A percentile compares a stretch with the other conserved stretches of the same genome.
Conservation (phyloP, 2,888 invertebrate species). For the Busseola fusca region DNA sequence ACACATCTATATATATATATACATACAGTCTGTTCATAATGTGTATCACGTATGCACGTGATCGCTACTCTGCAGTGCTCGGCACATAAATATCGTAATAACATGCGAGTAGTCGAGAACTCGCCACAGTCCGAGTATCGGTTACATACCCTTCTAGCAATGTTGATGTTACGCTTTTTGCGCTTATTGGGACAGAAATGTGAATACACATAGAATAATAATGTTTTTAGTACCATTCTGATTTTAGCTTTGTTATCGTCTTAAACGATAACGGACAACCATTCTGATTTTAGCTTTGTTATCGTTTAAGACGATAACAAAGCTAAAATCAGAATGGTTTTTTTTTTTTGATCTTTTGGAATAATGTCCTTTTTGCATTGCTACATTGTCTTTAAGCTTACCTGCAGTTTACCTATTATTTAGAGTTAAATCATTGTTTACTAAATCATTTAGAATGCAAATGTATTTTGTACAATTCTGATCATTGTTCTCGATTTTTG, state of each 20-base stretch:
- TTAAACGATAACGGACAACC: no score
- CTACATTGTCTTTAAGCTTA: no score
- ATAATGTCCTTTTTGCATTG: no score
- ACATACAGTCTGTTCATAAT: conserved; percentile 56
- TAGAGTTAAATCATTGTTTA: no score
- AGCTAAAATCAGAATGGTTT: no score
- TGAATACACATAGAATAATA: conserved; percentile 4
- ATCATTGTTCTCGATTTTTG: no score
- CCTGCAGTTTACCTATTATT: no score
- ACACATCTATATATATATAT: conserved; percentile 58
- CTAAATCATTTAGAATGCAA: background rate
- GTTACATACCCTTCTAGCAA: conserved; percentile 48
- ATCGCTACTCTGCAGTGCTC: conserved; percentile 39
- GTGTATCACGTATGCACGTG: conserved; percentile 64
- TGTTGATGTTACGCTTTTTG: conserved; percentile 51
- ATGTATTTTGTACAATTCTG: background rate
- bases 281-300: no score
- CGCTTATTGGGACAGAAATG: conserved; percentile 35
- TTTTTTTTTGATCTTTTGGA: no score
- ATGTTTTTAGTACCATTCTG: conserved; percentile 1
- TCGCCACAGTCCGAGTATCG: conserved; percentile 48
- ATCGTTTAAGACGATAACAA: no score
- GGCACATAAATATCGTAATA: conserved; percentile 61
- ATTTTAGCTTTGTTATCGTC: background rate
- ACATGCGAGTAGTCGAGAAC: conserved; percentile 41